phyloP scores from a whole-genome alignment of 2,113 vertebrate species.

The Neotoma lepida region DNA sequence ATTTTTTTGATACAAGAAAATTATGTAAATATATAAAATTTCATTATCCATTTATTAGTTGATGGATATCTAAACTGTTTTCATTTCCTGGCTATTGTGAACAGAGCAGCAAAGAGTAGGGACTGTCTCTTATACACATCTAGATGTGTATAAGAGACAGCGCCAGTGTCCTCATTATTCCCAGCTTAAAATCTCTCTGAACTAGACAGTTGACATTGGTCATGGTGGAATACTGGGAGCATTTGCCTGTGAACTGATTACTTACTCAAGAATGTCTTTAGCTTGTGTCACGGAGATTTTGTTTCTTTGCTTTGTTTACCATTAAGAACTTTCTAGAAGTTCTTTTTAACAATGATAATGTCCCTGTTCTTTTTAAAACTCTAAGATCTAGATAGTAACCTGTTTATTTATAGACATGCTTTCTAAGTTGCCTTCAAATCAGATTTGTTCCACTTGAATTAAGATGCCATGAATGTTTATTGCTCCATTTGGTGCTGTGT shows the following conservation, averaged over 20 bases:
- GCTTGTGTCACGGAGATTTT: neutral
- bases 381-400: neutral
- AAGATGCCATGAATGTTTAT: neutral
- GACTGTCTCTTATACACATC: too few relatives aligned
- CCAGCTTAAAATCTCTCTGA: neutral
- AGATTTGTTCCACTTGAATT: neutral
- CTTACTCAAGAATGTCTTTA: slow-evolving; percentile 18
- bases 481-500: neutral
- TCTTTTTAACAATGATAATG: neutral
- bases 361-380: neutral
- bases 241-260: neutral
- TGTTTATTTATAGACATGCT: neutral
- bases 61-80: neutral
- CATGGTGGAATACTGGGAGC: neutral
- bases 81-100: neutral
- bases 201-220: neutral
- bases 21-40: neutral
- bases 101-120: neutral
- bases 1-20: neutral
- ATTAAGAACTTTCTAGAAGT: neutral
- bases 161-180: neutral
- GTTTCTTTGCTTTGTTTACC: neutral
- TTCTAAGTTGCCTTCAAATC: neutral
- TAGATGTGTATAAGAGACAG: too few relatives aligned
- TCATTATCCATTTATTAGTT: neutral